Percentiles rank a stretch among this genome's conserved stretches.
These are phyloP conservation scores for Eupeodes latifasciatus DNA, from an alignment of 2,888 invertebrate species.

Conservation along the genomic window DNA sequence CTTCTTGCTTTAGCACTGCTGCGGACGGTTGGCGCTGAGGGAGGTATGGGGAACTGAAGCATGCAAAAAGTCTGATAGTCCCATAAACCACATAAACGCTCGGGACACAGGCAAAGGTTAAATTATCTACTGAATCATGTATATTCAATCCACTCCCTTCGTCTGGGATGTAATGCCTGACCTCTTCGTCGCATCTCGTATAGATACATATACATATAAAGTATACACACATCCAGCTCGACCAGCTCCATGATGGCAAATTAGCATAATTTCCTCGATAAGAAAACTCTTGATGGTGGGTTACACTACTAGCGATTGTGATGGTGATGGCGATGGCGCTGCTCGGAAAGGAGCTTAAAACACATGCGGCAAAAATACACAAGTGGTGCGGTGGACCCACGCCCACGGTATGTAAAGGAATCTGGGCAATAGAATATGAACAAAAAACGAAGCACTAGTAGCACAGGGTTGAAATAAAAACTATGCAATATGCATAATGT, in stretches of 20 bases:
- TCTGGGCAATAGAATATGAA: constrained; percentile 26
- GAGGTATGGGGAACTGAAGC: constrained; percentile 46
- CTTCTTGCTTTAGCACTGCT: constrained; percentile 31
- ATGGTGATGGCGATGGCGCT: constrained; percentile 24
- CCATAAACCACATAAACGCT: constrained; percentile 75
- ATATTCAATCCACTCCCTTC: constrained; percentile 72
- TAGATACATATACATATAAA: constrained; percentile 36
- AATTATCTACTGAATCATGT: constrained; percentile 76
- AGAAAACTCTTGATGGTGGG: constrained; percentile 70
- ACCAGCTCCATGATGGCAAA: constrained; percentile 71
- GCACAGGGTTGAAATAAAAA: constrained; percentile 32
- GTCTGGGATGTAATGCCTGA: constrained; percentile 64
- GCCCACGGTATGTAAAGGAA: constrained; percentile 13
- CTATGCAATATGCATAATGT: constrained; percentile 68
- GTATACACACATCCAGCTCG: constrained; percentile 23
- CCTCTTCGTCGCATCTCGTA: constrained; percentile 48
- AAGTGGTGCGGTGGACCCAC: constrained; percentile 38
- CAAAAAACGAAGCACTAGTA: constrained; percentile 12
- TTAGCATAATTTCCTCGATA: constrained; percentile 75
- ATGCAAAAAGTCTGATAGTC: constrained; percentile 68
- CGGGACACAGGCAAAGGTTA: constrained; percentile 74
- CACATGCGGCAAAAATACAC: constrained; percentile 65
- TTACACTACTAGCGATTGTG: constrained; percentile 41
- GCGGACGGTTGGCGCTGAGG: constrained; percentile 5
- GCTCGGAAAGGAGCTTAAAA: constrained; percentile 65